Base-by-base conservation (phyloP, 2,797 vertebrate species). In the Rhinichthys osculus region DNA sequence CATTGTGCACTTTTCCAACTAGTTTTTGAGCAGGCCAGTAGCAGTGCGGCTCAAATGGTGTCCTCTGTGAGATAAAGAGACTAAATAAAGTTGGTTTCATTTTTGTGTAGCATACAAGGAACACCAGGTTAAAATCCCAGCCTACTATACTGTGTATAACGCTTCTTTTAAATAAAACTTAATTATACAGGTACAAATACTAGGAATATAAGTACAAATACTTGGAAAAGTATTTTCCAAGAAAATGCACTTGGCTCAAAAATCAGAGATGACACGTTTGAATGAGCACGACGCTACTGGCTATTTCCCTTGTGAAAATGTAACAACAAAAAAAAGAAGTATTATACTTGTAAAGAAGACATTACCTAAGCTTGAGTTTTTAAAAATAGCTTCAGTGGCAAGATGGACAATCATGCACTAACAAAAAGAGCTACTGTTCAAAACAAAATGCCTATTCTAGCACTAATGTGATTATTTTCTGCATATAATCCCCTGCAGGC, bases 401-500 rank as follows among this genome's bases (percentile, higher is more conserved):
- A 69, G 69, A 72, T 57, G 33, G 0, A 7, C 50, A 0, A 10
- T n/a, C 52, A 44, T 21, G 38, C 52, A 62, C 16, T 30, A 33
- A 44, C 7, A 82, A 42, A 82, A 8, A 44, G 10, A 47, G 10
- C 40, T n/a, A 78, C 16, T 44, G 50, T 44, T 78, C 64, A 59
- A 78, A 84, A 78, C 52, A 85, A 79, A 85, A 70, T 57, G 50
- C 47, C 13, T 84, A 42, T 78, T 72, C 62, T n/a, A 57, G 27
- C 47, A 62, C 52, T 71, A 85, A 85, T 47, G 52, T 79, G 76
- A 50, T 78, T 79, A 78, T 71, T 85, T 81, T 35, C 27, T 35
- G 52, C 9, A 62, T 33, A 59, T 71, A 44, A 71, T 79, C 76
- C 47, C 40, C 76, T 2, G 14, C 67, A 35, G 83, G 52, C 67